phyloP scores from a whole-genome alignment of 1,140 invertebrate genomes.

The Brachionus sp. region DNA sequence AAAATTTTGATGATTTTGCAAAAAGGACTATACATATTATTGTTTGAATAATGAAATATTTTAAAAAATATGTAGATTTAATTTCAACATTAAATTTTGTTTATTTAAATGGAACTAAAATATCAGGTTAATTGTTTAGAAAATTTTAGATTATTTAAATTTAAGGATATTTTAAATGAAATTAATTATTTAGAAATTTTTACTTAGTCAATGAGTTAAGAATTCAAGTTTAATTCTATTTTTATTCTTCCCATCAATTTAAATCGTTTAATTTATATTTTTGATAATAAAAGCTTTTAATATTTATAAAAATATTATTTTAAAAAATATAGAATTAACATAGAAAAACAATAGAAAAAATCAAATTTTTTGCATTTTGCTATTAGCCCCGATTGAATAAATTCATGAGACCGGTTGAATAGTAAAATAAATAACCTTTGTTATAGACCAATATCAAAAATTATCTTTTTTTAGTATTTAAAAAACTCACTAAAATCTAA shows the following conservation, averaged over 20 bases:
- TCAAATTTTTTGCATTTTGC: neutral
- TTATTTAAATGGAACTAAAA: neutral
- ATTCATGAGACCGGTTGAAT: neutral
- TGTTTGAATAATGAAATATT: no score
- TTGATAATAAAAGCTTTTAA: neutral
- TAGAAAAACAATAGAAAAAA: neutral
- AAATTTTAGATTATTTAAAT: neutral
- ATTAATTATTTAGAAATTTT: neutral
- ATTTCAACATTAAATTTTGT: neutral
- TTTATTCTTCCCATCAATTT: neutral
- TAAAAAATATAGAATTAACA: neutral
- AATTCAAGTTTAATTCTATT: no score
- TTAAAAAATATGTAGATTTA: no score
- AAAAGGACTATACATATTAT: no score
- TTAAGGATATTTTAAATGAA: neutral
- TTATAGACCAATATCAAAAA: neutral
- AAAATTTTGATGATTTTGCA: neutral
- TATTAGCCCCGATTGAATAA: neutral
- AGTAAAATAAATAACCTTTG: neutral
- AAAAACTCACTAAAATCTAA: no score
- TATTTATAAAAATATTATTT: neutral
- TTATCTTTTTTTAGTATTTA: neutral
- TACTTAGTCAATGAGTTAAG: neutral
- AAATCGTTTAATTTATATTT: neutral
- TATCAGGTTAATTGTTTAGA: neutral